phyloP scores from a whole-genome alignment of 2,797 vertebrate species.

The Craterocephalus amniculus region DNA sequence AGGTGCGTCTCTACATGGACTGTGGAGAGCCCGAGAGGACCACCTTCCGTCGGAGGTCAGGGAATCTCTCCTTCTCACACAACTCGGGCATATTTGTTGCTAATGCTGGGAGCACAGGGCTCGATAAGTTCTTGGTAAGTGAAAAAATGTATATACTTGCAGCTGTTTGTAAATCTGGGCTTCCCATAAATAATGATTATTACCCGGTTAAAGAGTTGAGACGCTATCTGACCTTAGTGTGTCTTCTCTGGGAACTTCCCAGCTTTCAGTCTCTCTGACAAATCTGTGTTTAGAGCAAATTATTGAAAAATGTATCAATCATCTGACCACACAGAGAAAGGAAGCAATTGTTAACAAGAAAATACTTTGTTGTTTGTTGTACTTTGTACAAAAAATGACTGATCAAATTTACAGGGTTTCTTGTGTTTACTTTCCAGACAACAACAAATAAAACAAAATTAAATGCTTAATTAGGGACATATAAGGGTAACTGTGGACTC shows the following conservation, averaged over 20 bases:
- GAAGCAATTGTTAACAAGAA: background rate
- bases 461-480: background rate
- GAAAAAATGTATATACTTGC: background rate
- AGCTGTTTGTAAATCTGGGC: background rate
- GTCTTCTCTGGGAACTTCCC: constrained; percentile 12
- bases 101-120: constrained; percentile 87
- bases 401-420: background rate
- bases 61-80: constrained; percentile 82
- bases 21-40: constrained; percentile 86
- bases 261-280: background rate
- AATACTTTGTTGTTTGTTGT: too few relatives aligned
- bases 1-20: constrained; percentile 87
- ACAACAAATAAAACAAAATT: background rate
- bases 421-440: background rate
- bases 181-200: background rate
- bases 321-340: background rate
- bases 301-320: too few relatives aligned
- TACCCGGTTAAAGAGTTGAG: constrained; percentile 17
- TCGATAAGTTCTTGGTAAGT: constrained; percentile 90
- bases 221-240: background rate
- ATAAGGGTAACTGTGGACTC: background rate
- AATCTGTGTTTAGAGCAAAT: background rate
- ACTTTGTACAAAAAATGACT: too few relatives aligned
- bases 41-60: constrained; percentile 78
- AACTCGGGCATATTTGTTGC: constrained; percentile 91